Evolutionary conservation across 2,888 invertebrate species (phyloP), one percentile per base, ranked within the genome.

Genomic region (Stegophylla sp.): DNA sequence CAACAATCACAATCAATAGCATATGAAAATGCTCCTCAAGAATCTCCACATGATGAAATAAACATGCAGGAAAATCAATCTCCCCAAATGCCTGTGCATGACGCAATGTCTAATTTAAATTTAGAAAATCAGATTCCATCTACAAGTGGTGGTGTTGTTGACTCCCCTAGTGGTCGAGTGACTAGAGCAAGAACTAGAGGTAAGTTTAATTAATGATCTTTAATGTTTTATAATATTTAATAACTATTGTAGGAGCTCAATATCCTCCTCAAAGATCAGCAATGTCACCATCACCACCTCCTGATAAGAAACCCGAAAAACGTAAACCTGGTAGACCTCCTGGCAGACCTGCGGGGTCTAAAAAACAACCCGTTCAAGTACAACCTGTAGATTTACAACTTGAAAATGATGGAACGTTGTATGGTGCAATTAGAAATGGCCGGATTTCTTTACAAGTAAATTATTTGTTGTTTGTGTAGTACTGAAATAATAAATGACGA

Each of bases 371-470:
- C 3, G 53, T 79, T 20, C 79, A 69, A 69, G 10, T 61, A 61
- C 69, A 15, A 61, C 48, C 59, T 48, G 26, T 82, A 1, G 82
- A 76, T 48, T 23, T 69, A 12, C 79, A 79, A 41, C 45, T 77
- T 23, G 82, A 82, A 74, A 82, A 82, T 74, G 82, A 83, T 82
- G 73, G 73, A 13, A 82, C 83, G 43, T 89, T 96, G 9, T 96
- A 95, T 87, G 92, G 91, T 85, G 92, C 94, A 82, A 92, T 96
- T 66, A 90, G 92, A 82, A 93, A 93, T 85, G 95, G 95, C 82
- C 93, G 79, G 34, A 56, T 79, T 23, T 48, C 79, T 51, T 69
- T 79, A 61, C 79, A 79, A 12, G 79, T 79, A 41, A 26, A 61
- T 3, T 53, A 15, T n/a, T 23, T 45, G 5, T 3, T 53, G 10